phyloP scores from a whole-genome alignment of 2,797 vertebrate species.

The Melanotaenia nigrans region DNA sequence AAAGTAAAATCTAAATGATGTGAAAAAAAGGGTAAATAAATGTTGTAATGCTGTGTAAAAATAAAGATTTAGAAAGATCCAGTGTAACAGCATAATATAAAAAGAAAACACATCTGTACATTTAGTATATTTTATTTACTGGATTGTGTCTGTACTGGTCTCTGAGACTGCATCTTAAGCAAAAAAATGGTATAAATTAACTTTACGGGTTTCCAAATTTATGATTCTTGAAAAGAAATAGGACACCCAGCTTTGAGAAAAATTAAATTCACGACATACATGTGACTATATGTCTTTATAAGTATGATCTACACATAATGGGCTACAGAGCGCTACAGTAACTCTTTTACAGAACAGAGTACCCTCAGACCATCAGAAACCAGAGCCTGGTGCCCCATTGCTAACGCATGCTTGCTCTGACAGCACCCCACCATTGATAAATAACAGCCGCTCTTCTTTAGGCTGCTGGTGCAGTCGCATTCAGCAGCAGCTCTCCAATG shows the following conservation, averaged over 20 bases:
- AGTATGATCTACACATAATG: conserved; percentile 30
- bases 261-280: conserved; percentile 3
- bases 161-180: not conserved
- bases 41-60: not conserved
- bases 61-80: not conserved
- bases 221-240: conserved; percentile 26
- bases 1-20: not conserved
- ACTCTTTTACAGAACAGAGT: conserved; percentile 51
- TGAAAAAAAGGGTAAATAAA: rapidly evolving
- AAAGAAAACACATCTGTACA: not conserved
- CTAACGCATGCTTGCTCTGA: conserved; percentile 68
- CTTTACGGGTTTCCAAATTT: not conserved
- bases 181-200: not conserved
- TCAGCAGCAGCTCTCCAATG: conserved; percentile 84
- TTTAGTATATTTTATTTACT: not conserved
- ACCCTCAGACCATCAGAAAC: conserved; percentile 64
- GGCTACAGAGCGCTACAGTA: conserved; percentile 39
- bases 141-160: not conserved
- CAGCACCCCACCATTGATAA: conserved; percentile 77
- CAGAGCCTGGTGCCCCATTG: conserved; percentile 65
- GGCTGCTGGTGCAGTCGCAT: conserved; percentile 75
- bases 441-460: conserved; percentile 80
- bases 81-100: not conserved
- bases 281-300: conserved; percentile 1
- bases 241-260: conserved; percentile 17